Evolutionary conservation across 1,140 invertebrate genomes (phyloP), one percentile per base, ranked within the genome.

Genomic region (Neodiprion pinetum): DNA sequence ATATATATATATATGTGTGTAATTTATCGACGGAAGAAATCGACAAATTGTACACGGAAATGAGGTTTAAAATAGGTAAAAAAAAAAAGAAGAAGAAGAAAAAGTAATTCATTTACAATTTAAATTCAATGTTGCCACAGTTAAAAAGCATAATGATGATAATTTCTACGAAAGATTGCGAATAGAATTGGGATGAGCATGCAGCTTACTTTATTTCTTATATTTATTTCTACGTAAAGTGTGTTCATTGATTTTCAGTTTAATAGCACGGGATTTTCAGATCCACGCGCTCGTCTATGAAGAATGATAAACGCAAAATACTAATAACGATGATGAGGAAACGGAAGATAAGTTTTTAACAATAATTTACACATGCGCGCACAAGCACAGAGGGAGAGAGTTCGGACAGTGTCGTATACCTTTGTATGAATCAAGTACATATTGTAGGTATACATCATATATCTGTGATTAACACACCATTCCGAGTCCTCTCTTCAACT

Each of bases 161-260:
- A 21, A 14, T 14, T 14, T 17, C 61, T 14, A 21, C 61, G 7
- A 65, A 65, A 65, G 61, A 21, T 14, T 7, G 61, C 61, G 7
- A 21, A 14, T 65, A 21, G 61, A 23, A 69, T 40, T 40, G n/a
- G 23, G 10, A 69, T 69, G 23, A 61, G n/a, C 53, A 61, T 61
- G 53, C 53, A 61, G 53, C n/a, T 17, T 69, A 69, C 21, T 17
- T 65, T 23, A 69, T 69, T 69, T 69, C 11, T 69, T 69, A 7
- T 14, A 69, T 11, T 7, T 69, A 69, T 17, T 21, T 14, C 21
- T 69, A 69, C 67, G 11, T 69, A 69, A 69, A 7, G 67, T 40
- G 28, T 40, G 1, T 69, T 69, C 67, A 69, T 69, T 69, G 67
- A 7, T 68, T 69, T 69, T 47, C 11, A 69, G 67, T 5, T 65